Conservation (phyloP, 2,113 vertebrate genomes). For the Pedetes capensis region DNA sequence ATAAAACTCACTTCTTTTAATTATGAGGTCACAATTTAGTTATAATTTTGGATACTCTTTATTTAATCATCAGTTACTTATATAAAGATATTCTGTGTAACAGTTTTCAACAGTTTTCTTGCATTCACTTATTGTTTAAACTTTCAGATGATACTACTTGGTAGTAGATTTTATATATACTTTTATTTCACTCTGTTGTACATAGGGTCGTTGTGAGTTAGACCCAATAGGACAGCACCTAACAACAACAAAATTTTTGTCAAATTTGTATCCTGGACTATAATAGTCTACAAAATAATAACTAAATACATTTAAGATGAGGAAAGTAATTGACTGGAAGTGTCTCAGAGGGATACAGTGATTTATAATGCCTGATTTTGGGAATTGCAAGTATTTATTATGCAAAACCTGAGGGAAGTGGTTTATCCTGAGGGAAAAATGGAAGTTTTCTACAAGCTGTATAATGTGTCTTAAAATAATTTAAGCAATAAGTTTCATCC, state of each 20-base stretch:
- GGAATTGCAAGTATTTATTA: conserved; percentile 55
- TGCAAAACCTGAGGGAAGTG: conserved; percentile 52
- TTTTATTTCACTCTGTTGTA: too few species aligned
- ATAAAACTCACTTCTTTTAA: background rate
- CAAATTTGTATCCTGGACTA: conserved; percentile 23
- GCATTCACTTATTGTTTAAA: conserved; percentile 14
- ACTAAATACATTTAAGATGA: background rate
- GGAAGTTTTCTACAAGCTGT: conserved; percentile 52
- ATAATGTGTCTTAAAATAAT: conserved; percentile 74
- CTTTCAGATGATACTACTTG: background rate
- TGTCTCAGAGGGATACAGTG: conserved; percentile 32
- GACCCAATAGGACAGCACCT: too few species aligned
- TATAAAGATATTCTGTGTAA: background rate
- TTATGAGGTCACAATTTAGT: background rate
- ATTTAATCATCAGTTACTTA: conserved; percentile 20
- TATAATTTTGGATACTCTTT: background rate
- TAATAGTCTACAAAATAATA: conserved; percentile 17
- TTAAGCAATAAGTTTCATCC: conserved; percentile 73
- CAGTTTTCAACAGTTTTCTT: conserved; percentile 17
- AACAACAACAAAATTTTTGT: too few species aligned
- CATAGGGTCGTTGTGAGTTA: too few species aligned
- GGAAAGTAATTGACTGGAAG: conserved; percentile 21
- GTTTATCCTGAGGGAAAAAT: conserved; percentile 60
- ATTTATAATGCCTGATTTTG: conserved; percentile 56
- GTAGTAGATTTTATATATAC: background rate